A percentile compares a stretch with the other conserved stretches of the same genome.
phyloP scores from a whole-genome alignment of 2,888 invertebrate species.

The Plusia festucae region DNA sequence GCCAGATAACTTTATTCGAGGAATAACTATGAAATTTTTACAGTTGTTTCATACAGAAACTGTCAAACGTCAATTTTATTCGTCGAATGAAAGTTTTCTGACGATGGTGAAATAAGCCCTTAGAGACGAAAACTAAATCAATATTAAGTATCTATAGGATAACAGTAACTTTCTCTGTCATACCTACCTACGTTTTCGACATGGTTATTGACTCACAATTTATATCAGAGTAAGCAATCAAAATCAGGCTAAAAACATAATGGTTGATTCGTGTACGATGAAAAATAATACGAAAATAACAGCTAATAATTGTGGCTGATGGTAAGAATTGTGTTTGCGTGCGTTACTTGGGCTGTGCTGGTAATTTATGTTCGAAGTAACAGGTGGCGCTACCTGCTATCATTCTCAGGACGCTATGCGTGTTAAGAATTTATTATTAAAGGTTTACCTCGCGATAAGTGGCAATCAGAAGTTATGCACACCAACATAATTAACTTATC shows the following conservation, averaged over 20 bases:
- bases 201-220: no score
- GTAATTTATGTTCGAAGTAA: constrained; percentile 44
- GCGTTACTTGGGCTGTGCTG: constrained; percentile 22
- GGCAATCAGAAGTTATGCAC: neutral
- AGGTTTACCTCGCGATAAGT: constrained; percentile 19
- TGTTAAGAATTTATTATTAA: constrained; percentile 38
- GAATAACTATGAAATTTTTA: no score
- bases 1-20: no score
- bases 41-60: no score
- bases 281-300: constrained; percentile 3
- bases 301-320: constrained; percentile 16
- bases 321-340: constrained; percentile 40
- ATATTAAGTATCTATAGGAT: no score
- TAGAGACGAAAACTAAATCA: no score
- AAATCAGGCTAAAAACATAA: neutral
- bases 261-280: constrained; percentile 7
- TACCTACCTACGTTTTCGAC: no score
- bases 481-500: neutral
- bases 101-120: no score
- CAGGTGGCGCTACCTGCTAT: constrained; percentile 41
- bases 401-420: constrained; percentile 23
- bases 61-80: no score
- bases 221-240: neutral
- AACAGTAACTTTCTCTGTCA: no score
- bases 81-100: no score